phyloP scores from a whole-genome alignment of 2,113 vertebrate species.

The Donacobius atricapilla region DNA sequence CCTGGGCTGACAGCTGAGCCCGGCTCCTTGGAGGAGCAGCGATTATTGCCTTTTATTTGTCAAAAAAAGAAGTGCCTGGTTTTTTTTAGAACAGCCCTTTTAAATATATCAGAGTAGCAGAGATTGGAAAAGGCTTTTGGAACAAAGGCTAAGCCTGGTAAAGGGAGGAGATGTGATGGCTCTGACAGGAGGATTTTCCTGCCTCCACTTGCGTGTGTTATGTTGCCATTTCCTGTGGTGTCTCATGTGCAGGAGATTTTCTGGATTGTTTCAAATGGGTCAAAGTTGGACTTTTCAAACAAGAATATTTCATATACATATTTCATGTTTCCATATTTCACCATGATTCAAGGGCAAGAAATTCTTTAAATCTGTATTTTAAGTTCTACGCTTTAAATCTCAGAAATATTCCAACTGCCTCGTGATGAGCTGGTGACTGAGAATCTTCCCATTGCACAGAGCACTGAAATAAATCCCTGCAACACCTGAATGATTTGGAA shows the following conservation, averaged over 20 bases:
- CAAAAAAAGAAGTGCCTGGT: background rate
- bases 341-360: background rate
- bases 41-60: background rate
- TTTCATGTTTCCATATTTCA: background rate
- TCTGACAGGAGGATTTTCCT: background rate
- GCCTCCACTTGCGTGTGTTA: background rate
- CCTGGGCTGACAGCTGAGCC: background rate
- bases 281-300: background rate
- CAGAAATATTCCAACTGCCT: background rate
- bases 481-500: background rate
- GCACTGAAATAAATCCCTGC: background rate
- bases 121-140: background rate
- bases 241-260: background rate
- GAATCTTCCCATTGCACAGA: background rate
- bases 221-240: accelerated
- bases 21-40: background rate
- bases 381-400: background rate
- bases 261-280: background rate
- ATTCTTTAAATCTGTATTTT: background rate
- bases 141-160: background rate
- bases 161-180: background rate
- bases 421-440: background rate
- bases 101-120: background rate
- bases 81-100: background rate
- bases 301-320: background rate